Evolutionary conservation across 2,113 vertebrate genomes (phyloP).

Genomic region (Rhabdomys dilectus): DNA sequence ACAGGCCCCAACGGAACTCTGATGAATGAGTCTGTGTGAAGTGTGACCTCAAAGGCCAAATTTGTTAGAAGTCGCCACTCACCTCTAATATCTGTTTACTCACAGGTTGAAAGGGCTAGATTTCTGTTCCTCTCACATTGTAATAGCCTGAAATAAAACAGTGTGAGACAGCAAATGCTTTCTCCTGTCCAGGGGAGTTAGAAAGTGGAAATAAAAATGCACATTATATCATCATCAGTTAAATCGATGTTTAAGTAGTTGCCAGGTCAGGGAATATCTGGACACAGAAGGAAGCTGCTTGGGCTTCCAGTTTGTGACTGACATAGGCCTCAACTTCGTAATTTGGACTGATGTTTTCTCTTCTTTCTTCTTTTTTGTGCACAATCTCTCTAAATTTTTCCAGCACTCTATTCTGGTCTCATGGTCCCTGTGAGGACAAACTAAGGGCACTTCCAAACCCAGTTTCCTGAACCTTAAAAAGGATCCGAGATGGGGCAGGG

Average conservation of each 20-base stretch:
- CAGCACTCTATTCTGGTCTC: constrained; percentile 58
- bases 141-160: constrained; percentile 58
- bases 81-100: constrained; percentile 34
- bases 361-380: neutral
- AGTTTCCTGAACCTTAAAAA: constrained; percentile 65
- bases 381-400: constrained; percentile 38
- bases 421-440: constrained; percentile 34
- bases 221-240: neutral
- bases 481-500: neutral
- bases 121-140: constrained; percentile 51
- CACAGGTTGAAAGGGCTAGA: neutral
- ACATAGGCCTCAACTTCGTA: neutral
- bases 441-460: constrained; percentile 49
- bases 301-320: constrained; percentile 56
- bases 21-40: constrained; percentile 19
- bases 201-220: constrained; percentile 45
- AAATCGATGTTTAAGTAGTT: constrained; percentile 11
- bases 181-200: neutral
- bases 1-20: neutral
- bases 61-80: constrained; percentile 64
- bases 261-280: neutral
- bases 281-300: neutral
- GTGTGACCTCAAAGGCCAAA: constrained; percentile 57
- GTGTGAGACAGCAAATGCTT: constrained; percentile 31
- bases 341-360: constrained; percentile 23